Evolutionary conservation across 2,797 vertebrate species (phyloP).

Genomic region (Hipposideros larvatus): DNA sequence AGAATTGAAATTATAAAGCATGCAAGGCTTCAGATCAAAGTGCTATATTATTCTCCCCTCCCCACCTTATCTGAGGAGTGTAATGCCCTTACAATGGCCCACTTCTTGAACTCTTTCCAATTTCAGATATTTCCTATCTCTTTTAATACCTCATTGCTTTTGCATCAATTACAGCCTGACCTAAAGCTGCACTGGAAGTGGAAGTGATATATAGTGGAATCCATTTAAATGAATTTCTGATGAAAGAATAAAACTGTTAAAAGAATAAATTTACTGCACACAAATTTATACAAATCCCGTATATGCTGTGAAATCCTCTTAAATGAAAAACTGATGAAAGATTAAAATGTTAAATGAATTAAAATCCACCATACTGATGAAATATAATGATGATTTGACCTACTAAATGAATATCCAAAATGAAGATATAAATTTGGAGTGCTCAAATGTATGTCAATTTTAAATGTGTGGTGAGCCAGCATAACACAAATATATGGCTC

Average conservation of each 20-base stretch:
- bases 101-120: slow-evolving; percentile 87
- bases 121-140: slow-evolving; percentile 88
- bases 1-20: slow-evolving; percentile 77
- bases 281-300: slow-evolving; percentile 90
- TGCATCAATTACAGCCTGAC: slow-evolving; percentile 90
- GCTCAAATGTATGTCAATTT: slow-evolving; percentile 85
- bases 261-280: slow-evolving; percentile 89
- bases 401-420: slow-evolving; percentile 86
- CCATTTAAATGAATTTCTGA: slow-evolving; percentile 91
- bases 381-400: slow-evolving; percentile 90
- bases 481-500: slow-evolving; percentile 84
- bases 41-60: slow-evolving; percentile 36
- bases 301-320: slow-evolving; percentile 88
- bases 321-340: slow-evolving; percentile 89
- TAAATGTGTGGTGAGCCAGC: slow-evolving; percentile 82
- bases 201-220: slow-evolving; percentile 88
- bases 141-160: slow-evolving; percentile 90
- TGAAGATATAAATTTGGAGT: slow-evolving; percentile 84
- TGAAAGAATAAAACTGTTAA: slow-evolving; percentile 91
- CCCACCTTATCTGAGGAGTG: slow-evolving; percentile 57
- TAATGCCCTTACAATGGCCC: slow-evolving; percentile 81
- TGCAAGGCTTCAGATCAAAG: slow-evolving; percentile 72
- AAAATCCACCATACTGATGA: slow-evolving; percentile 85
- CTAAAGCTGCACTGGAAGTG: slow-evolving; percentile 87
- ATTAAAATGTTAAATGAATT: slow-evolving; percentile 91